Conservation (phyloP, 1,140 invertebrate species). For the Drosophila hydei region DNA sequence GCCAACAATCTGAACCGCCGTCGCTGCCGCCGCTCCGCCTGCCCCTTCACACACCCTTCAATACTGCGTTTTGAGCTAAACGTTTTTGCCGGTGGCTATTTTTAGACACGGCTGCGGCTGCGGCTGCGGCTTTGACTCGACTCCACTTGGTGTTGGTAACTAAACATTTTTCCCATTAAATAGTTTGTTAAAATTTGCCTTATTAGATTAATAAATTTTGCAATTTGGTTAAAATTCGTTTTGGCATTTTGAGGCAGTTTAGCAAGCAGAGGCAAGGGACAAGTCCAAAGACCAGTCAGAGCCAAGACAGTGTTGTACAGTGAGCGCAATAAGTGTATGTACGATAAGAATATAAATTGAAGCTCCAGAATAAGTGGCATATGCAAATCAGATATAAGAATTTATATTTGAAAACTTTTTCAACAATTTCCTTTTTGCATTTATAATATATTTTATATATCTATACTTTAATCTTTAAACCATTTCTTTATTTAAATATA, state of each 20-base stretch:
- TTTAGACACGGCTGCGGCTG: conserved; percentile 43
- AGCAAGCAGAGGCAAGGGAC: conserved; percentile 1
- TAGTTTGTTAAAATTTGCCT: conserved; percentile 82
- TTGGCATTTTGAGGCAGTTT: conserved; percentile 52
- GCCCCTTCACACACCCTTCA: not conserved
- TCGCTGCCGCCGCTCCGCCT: not conserved
- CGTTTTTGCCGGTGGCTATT: conserved; percentile 67
- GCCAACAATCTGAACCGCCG: conserved; percentile 13
- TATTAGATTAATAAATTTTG: conserved; percentile 82
- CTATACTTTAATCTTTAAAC: not conserved
- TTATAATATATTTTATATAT: not conserved
- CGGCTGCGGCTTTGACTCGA: conserved; percentile 2
- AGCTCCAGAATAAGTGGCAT: not conserved
- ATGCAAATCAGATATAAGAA: not conserved
- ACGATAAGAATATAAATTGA: conserved; percentile 3
- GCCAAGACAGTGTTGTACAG: conserved; percentile 13
- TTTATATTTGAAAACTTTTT: no score
- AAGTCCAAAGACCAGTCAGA: conserved; percentile 7
- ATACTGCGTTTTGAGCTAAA: conserved; percentile 66
- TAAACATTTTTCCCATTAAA: conserved; percentile 72
- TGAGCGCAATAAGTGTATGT: conserved; percentile 17
- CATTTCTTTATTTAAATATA: no score
- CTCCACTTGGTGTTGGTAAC: conserved; percentile 22
- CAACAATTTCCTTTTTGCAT: not conserved
- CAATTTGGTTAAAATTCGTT: conserved; percentile 78